A percentile compares a stretch with the other conserved stretches of the same genome.
Evolutionary conservation across 1,140 invertebrate genomes (phyloP).

Genomic region (Heliothis subflexa): DNA sequence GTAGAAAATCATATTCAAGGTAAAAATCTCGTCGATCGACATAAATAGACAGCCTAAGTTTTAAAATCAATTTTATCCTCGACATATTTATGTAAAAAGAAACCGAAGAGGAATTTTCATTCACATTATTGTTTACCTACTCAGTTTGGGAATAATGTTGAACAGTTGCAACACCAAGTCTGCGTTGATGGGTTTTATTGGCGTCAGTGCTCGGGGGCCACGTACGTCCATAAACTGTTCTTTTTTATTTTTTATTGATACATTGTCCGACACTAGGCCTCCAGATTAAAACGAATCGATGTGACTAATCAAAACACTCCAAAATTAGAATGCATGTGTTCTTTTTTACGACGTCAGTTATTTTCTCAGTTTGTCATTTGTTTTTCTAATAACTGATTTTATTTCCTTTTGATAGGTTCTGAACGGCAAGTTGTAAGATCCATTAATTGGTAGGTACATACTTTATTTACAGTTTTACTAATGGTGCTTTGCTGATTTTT

Average conservation of each 20-base stretch:
- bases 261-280: constrained; percentile 66
- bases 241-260: constrained; percentile 68
- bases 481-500: background rate
- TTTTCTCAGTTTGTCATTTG: background rate
- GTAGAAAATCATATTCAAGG: too few species aligned
- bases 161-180: constrained; percentile 33
- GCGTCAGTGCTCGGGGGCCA: constrained; percentile 67
- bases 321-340: constrained; percentile 60
- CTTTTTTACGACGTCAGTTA: constrained; percentile 32
- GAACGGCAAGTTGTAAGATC: background rate
- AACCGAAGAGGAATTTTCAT: too few species aligned
- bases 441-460: background rate
- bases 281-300: constrained; percentile 64
- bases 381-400: background rate
- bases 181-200: constrained; percentile 75
- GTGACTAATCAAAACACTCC: constrained; percentile 58
- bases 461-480: too few species aligned
- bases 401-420: background rate
- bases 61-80: too few species aligned
- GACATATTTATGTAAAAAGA: too few species aligned
- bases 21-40: too few species aligned
- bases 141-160: background rate
- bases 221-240: constrained; percentile 67
- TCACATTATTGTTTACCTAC: background rate
- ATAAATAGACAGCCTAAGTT: too few species aligned